These are phyloP conservation scores for Malurus elegans DNA, from an alignment of 2,113 vertebrate genomes.

Conservation along the genomic window DNA sequence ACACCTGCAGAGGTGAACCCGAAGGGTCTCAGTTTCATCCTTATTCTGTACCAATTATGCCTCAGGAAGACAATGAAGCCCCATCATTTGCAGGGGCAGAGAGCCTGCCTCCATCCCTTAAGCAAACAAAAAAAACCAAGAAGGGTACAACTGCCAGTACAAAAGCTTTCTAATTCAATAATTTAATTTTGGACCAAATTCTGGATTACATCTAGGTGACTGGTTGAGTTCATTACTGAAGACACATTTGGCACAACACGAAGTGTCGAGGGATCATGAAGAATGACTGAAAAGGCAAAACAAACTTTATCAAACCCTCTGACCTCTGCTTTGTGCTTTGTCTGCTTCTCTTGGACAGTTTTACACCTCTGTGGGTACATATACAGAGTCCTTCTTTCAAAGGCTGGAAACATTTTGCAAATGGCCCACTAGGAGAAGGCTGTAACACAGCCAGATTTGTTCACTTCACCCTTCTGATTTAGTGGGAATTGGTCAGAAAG, in stretches of 20 bases:
- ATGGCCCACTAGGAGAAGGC: neutral
- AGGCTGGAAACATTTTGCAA: neutral
- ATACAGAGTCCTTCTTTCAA: neutral
- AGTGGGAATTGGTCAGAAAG: conserved; percentile 69
- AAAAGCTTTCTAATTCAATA: neutral
- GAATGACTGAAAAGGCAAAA: neutral
- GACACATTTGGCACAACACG: neutral
- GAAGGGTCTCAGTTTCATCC: neutral
- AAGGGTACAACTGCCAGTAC: neutral
- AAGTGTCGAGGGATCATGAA: neutral
- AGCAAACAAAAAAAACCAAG: neutral
- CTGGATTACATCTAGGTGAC: neutral
- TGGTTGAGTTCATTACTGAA: neutral
- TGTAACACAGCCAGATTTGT: neutral
- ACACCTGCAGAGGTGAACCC: neutral
- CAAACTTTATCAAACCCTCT: neutral
- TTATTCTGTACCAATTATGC: neutral
- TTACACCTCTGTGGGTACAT: neutral
- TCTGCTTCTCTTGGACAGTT: neutral
- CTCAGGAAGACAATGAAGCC: neutral
- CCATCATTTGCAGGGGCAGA: neutral
- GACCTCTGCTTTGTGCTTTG: neutral
- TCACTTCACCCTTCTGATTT: conserved; percentile 51
- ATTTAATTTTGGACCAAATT: neutral
- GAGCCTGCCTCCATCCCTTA: neutral